A percentile compares a stretch with the other conserved stretches of the same genome.
phyloP scores from a whole-genome alignment of 2,888 invertebrate species.

The Corbicula japonica region DNA sequence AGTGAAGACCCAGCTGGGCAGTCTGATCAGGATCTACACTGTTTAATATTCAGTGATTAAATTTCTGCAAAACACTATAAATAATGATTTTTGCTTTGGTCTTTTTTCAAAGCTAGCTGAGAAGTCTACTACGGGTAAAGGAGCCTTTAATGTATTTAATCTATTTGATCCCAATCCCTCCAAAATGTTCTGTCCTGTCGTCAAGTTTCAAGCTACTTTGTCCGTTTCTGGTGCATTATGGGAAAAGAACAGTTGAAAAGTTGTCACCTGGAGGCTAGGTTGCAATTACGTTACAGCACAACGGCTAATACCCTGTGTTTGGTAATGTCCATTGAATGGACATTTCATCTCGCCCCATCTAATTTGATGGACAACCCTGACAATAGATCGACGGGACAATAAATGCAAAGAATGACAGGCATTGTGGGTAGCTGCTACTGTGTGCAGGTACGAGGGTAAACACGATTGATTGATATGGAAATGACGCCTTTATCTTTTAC shows the following conservation, averaged over 20 bases:
- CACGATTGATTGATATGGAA: conserved; percentile 39
- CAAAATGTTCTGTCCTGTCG: too few species aligned
- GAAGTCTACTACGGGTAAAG: too few species aligned
- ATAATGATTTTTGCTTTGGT: too few species aligned
- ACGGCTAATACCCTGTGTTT: conserved; percentile 34
- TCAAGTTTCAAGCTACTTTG: too few species aligned
- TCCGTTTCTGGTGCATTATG: conserved; percentile 27
- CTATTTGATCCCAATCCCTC: too few species aligned
- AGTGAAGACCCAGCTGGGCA: too few species aligned
- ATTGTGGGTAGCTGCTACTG: conserved; percentile 33
- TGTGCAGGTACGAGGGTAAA: conserved; percentile 40
- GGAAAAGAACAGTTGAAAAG: conserved; percentile 14
- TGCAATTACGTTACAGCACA: conserved; percentile 45
- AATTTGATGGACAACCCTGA: conserved; percentile 45
- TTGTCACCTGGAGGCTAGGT: conserved; percentile 30
- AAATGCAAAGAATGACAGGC: conserved; percentile 30
- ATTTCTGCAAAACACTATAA: too few species aligned
- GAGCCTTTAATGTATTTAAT: too few species aligned
- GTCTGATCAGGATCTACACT: too few species aligned
- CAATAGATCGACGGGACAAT: conserved; percentile 32
- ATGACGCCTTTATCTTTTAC: conserved; percentile 36
- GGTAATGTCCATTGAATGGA: conserved; percentile 39
- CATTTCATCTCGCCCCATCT: conserved; percentile 4
- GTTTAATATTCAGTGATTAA: too few species aligned
- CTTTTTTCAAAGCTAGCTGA: too few species aligned